phyloP scores from a whole-genome alignment of 2,797 vertebrate genomes.

The Myiothlypis chrysogaster region DNA sequence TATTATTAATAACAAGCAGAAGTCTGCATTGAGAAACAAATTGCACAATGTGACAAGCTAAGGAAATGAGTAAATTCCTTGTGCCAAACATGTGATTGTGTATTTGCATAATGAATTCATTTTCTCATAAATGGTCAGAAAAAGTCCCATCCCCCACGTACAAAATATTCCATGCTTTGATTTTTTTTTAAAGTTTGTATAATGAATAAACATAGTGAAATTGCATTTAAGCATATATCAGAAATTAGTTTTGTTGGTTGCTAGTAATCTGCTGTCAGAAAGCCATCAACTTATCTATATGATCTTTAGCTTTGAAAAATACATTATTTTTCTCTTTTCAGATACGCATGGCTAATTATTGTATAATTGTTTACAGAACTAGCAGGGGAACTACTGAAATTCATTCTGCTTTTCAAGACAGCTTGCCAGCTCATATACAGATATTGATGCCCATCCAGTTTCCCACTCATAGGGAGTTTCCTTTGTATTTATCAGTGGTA shows the following conservation, averaged over 20 bases:
- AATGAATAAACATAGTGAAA: not conserved
- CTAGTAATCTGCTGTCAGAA: not conserved
- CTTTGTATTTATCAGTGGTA: not conserved
- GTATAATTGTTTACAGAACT: not conserved
- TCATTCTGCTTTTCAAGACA: not conserved
- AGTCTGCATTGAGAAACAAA: not conserved
- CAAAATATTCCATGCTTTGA: not conserved
- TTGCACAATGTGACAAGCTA: not conserved
- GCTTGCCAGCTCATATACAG: not conserved
- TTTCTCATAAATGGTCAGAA: not conserved
- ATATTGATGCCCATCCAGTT: not conserved
- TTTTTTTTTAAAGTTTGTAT: not conserved
- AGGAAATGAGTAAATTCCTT: not conserved
- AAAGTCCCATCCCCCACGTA: not conserved
- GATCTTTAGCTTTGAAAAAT: not conserved
- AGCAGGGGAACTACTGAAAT: not conserved
- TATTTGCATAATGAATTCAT: not conserved
- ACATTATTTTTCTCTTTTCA: not conserved
- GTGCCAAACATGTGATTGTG: not conserved
- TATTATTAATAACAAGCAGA: constrained; percentile 3
- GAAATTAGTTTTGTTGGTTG: not conserved
- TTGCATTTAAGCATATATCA: not conserved
- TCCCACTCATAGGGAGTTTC: not conserved
- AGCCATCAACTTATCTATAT: not conserved
- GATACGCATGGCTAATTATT: not conserved